A percentile compares a stretch with the other conserved stretches of the same genome.
Evolutionary conservation across 2,888 invertebrate species (phyloP).

Genomic region (Ptychoptera albimana): DNA sequence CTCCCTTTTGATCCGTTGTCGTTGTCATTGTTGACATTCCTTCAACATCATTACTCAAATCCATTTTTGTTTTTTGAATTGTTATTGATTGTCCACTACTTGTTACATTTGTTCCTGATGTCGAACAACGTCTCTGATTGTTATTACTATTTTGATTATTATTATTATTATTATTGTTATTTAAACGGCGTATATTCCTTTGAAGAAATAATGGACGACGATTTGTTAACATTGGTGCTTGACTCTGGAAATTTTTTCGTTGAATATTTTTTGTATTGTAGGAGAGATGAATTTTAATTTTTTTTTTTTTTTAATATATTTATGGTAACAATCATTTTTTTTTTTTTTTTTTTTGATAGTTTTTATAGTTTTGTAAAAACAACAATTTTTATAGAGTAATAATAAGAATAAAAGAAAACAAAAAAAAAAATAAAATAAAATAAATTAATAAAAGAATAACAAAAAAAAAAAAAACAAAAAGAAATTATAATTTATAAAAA

Average conservation of each 20-base stretch:
- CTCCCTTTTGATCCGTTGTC: no score
- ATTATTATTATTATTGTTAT: slow-evolving; percentile 24
- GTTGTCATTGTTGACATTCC: neutral
- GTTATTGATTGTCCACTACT: neutral
- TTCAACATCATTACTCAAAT: neutral
- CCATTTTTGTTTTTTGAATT: neutral
- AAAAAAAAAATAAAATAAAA: slow-evolving; percentile 3
- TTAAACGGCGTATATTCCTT: slow-evolving; percentile 31
- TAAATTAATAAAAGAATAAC: slow-evolving; percentile 5
- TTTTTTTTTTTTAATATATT: no score
- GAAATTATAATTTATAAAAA: slow-evolving; percentile 5
- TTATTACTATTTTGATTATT: slow-evolving; percentile 26
- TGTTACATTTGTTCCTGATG: slow-evolving; percentile 1
- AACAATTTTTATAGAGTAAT: no score
- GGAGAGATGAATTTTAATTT: neutral
- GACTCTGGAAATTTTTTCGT: neutral
- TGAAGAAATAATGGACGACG: slow-evolving; percentile 33
- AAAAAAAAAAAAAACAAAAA: slow-evolving; percentile 1
- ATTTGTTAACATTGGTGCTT: no score
- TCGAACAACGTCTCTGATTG: slow-evolving; percentile 4
- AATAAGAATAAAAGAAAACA: neutral
- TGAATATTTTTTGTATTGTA: neutral
- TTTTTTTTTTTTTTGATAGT: no score
- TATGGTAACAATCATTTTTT: no score
- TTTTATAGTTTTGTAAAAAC: no score